phyloP scores from a whole-genome alignment of 2,113 vertebrate genomes.

The Myiozetetes cayanensis region DNA sequence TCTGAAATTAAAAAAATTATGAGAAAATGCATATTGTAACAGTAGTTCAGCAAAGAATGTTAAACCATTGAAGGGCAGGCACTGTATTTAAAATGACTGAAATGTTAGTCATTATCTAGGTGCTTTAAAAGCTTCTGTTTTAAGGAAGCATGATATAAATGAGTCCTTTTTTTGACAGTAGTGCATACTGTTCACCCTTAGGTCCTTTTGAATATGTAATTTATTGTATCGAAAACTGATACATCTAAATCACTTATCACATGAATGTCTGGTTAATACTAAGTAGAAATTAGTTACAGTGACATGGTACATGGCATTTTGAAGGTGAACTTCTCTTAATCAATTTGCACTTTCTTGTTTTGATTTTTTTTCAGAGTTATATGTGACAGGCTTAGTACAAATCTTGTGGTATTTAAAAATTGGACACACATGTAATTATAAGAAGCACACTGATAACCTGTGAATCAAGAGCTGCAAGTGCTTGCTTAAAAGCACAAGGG shows the following conservation, averaged over 20 bases:
- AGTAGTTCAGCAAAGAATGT: slow-evolving; percentile 9
- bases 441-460: not conserved
- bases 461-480: not conserved
- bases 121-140: not conserved
- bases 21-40: not conserved
- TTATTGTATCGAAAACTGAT: not conserved
- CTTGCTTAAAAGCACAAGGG: not conserved
- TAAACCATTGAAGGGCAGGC: not conserved
- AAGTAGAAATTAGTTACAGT: not conserved
- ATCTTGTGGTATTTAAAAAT: not conserved
- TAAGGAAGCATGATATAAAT: not conserved
- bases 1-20: slow-evolving; percentile 8
- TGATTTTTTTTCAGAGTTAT: not conserved
- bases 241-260: not conserved
- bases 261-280: not conserved
- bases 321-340: not conserved
- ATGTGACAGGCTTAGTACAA: not conserved
- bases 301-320: not conserved
- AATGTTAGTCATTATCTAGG: not conserved
- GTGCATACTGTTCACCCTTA: not conserved
- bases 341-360: not conserved
- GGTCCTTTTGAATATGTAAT: not conserved
- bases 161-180: not conserved
- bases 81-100: not conserved
- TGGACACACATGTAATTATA: not conserved